Evolutionary conservation across 2,797 vertebrate genomes (phyloP).

Genomic region (Coendou prehensilis): DNA sequence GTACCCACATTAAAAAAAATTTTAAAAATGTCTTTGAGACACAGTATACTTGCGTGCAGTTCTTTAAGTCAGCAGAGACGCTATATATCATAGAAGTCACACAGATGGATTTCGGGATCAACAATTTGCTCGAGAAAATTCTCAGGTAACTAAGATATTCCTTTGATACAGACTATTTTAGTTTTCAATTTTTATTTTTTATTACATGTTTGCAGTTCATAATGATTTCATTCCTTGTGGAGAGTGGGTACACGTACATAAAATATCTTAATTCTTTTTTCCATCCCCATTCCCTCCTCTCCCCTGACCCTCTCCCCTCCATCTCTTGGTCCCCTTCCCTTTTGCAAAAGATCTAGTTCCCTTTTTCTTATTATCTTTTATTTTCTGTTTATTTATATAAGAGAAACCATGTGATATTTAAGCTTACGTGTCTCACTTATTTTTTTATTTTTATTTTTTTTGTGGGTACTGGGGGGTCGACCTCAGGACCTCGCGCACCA

Average conservation of each 20-base stretch:
- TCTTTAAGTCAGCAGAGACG: neutral
- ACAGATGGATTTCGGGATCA: neutral
- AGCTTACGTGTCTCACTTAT: neutral
- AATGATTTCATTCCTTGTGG: neutral
- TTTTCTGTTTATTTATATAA: neutral
- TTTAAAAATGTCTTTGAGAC: neutral
- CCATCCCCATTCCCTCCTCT: neutral
- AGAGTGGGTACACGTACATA: neutral
- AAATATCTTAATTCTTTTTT: neutral
- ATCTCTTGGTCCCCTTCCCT: neutral
- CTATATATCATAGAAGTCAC: neutral
- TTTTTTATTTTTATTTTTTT: too few species aligned
- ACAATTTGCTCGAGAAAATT: conserved; percentile 43
- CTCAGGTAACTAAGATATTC: neutral
- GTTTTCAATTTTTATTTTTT: neutral
- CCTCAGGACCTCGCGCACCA: too few species aligned
- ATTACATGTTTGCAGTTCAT: neutral
- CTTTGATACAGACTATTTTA: neutral
- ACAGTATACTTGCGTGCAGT: neutral
- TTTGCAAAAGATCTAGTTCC: neutral
- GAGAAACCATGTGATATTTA: neutral
- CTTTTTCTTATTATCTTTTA: neutral
- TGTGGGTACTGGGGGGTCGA: too few species aligned
- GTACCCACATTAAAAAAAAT: too few species aligned
- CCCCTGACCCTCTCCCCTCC: neutral